Percentiles rank a stretch among this genome's conserved stretches.
Conservation (phyloP, 2,113 vertebrate genomes). For the Manacus vitellinus region DNA sequence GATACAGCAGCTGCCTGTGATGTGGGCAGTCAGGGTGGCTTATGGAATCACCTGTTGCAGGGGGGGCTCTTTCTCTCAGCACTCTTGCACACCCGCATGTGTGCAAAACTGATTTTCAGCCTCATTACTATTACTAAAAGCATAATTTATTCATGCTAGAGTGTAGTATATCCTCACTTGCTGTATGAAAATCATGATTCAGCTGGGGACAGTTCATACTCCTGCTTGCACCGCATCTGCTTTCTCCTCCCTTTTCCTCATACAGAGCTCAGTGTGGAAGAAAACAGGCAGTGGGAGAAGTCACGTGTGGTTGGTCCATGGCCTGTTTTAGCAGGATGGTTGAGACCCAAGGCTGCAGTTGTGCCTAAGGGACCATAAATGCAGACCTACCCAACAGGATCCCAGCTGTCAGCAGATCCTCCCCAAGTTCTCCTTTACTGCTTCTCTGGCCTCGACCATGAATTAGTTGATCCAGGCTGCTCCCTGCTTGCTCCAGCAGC, state of each 20-base stretch:
- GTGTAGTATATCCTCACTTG: not conserved
- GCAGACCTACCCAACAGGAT: not conserved
- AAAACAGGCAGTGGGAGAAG: not conserved
- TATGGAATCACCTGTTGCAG: constrained; percentile 49
- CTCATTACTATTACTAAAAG: not conserved
- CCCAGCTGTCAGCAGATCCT: not conserved
- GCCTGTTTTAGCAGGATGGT: not conserved
- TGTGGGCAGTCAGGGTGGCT: not conserved
- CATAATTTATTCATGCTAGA: not conserved
- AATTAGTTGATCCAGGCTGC: not conserved
- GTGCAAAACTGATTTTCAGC: constrained; percentile 19
- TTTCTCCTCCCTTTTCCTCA: not conserved
- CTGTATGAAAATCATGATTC: not conserved
- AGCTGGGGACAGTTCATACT: not conserved
- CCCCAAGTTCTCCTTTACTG: not conserved
- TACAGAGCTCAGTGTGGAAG: not conserved
- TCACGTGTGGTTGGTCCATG: accelerated
- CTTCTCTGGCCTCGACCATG: not conserved
- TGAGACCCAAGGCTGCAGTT: not conserved
- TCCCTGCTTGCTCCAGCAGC: not conserved
- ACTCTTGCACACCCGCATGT: not conserved
- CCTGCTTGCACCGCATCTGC: not conserved
- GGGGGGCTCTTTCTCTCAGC: not conserved
- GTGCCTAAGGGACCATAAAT: not conserved
- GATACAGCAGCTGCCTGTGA: constrained; percentile 45